Evolutionary conservation across 2,888 invertebrate species (phyloP).

Genomic region (Erpobdella octoculata): DNA sequence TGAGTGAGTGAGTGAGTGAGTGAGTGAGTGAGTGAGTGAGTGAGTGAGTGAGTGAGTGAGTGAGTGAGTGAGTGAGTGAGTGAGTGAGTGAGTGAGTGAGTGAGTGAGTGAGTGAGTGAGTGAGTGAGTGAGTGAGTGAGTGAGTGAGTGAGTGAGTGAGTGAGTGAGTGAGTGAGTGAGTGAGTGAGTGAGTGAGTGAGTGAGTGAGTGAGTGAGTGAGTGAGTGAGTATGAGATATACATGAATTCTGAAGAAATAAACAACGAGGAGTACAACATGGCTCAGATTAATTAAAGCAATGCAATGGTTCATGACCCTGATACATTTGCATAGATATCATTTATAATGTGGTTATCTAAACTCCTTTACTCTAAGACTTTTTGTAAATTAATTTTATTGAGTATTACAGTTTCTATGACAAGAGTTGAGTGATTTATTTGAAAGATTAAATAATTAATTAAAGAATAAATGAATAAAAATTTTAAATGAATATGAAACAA

Average conservation of each 20-base stretch:
- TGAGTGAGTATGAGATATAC: not conserved
- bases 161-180: not conserved
- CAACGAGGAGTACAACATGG: too few species aligned
- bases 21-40: not conserved
- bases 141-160: not conserved
- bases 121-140: not conserved
- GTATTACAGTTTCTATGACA: too few species aligned
- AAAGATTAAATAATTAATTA: not conserved
- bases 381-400: too few species aligned
- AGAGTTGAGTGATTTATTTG: too few species aligned
- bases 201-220: not conserved
- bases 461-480: not conserved
- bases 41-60: not conserved
- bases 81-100: not conserved
- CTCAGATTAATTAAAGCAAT: too few species aligned
- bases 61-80: not conserved
- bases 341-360: not conserved
- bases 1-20: not conserved
- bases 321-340: not conserved
- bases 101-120: not conserved
- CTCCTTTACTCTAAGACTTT: too few species aligned
- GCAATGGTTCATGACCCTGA: too few species aligned
- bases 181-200: not conserved
- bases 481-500: not conserved
- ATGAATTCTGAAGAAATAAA: too few species aligned